These are phyloP conservation scores for Carassius gibelio DNA, from an alignment of 2,113 vertebrate genomes.

Conservation along the genomic window DNA sequence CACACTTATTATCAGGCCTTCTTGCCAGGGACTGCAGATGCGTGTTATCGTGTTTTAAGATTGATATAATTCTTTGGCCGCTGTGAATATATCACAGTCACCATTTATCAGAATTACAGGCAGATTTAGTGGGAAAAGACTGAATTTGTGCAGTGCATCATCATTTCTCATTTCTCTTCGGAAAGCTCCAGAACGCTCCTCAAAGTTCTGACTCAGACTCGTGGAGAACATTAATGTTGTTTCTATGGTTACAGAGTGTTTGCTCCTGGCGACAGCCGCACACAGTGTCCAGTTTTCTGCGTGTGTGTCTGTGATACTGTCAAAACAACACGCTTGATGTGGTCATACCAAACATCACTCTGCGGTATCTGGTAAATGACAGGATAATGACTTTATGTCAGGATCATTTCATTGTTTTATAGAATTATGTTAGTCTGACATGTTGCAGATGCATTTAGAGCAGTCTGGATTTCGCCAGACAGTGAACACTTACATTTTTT, in stretches of 20 bases:
- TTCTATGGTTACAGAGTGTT: slow-evolving; percentile 28
- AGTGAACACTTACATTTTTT: not conserved
- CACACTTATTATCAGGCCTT: slow-evolving; percentile 19
- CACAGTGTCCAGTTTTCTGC: slow-evolving; percentile 35
- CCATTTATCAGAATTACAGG: not conserved
- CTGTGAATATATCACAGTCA: not conserved
- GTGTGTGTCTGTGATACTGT: slow-evolving; percentile 22
- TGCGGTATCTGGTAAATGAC: slow-evolving; percentile 13
- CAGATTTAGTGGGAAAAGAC: not conserved
- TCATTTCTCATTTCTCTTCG: not conserved
- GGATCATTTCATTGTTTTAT: not conserved
- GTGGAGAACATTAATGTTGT: slow-evolving; percentile 19
- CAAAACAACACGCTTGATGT: slow-evolving; percentile 9
- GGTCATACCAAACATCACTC: not conserved
- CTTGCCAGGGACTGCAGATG: slow-evolving; percentile 24
- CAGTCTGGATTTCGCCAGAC: not conserved
- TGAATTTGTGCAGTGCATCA: not conserved
- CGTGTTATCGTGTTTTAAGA: slow-evolving; percentile 1
- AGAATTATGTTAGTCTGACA: not conserved
- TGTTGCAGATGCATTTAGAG: not conserved
- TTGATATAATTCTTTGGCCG: not conserved
- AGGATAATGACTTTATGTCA: slow-evolving; percentile 30
- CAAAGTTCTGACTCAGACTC: slow-evolving; percentile 6
- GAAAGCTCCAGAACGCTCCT: not conserved
- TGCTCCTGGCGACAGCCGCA: not conserved